Conservation (phyloP, 92 coral and sea anemone species). For the Scolanthus callimorphus region DNA sequence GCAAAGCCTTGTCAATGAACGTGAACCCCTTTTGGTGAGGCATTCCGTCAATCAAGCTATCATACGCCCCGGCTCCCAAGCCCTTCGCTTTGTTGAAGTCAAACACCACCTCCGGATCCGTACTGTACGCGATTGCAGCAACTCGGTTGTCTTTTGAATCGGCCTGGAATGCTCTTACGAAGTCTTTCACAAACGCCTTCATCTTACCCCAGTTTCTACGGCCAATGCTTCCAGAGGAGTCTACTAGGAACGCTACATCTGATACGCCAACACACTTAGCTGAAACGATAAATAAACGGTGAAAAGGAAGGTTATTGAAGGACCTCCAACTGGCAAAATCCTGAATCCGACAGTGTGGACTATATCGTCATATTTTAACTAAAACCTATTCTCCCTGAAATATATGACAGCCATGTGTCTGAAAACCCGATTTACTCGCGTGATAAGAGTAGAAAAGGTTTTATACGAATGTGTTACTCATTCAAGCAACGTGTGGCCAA, state of each 20-base stretch:
- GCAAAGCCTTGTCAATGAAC: conserved; percentile 37
- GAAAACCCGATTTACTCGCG: too few species aligned
- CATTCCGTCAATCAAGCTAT: conserved; percentile 2
- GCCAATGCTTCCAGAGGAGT: conserved; percentile 29
- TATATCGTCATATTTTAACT: too few species aligned
- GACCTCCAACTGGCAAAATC: too few species aligned
- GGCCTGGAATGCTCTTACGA: not conserved
- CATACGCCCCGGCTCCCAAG: conserved; percentile 10
- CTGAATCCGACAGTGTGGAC: too few species aligned
- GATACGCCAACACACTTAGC: conserved; percentile 1
- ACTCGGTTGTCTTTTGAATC: conserved; percentile 21
- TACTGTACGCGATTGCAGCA: conserved; percentile 39
- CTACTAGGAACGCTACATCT: conserved; percentile 15
- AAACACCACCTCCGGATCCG: conserved; percentile 17
- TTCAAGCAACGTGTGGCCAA: too few species aligned
- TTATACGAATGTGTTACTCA: too few species aligned
- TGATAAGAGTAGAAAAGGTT: too few species aligned
- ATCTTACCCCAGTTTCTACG: conserved; percentile 19
- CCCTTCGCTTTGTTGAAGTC: conserved; percentile 8
- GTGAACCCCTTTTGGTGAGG: conserved; percentile 32
- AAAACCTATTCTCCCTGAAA: too few species aligned
- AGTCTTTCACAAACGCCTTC: conserved; percentile 7
- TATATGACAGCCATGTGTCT: too few species aligned
- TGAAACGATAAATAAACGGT: not conserved
- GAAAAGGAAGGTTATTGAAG: too few species aligned